Conservation (phyloP, 2,797 vertebrate species). For the Siniperca obscura region DNA sequence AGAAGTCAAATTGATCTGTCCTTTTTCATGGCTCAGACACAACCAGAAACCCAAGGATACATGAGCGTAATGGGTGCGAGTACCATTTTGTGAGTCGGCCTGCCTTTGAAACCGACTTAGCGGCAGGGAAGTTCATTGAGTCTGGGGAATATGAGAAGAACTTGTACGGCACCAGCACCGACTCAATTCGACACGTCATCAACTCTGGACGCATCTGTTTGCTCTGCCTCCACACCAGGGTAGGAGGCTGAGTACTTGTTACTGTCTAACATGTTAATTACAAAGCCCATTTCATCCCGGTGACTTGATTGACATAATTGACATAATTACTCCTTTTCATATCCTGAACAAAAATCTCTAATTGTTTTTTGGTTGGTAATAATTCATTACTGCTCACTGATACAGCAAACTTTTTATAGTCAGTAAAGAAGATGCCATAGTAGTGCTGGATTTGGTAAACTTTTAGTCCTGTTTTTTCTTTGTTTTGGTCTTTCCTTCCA, state of each 20-base stretch:
- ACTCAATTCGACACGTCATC: conserved; percentile 92
- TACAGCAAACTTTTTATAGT: not conserved
- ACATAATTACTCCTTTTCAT: conserved; percentile 24
- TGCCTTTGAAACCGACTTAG: conserved; percentile 90
- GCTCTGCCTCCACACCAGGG: conserved; percentile 93
- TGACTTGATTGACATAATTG: not conserved
- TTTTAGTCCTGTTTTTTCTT: not conserved
- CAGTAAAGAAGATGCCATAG: not conserved
- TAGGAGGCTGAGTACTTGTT: conserved; percentile 62
- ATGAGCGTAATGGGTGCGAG: conserved; percentile 92
- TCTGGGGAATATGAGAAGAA: conserved; percentile 96
- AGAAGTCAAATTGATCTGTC: not conserved
- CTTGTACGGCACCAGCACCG: conserved; percentile 94
- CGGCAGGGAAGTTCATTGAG: conserved; percentile 93
- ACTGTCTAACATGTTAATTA: conserved; percentile 29
- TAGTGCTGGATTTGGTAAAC: not conserved
- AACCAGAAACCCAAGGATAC: conserved; percentile 89
- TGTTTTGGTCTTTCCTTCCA: conserved; percentile 3
- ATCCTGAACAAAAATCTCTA: conserved; percentile 20
- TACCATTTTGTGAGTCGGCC: conserved; percentile 93
- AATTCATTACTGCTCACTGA: not conserved
- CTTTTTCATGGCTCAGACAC: conserved; percentile 85
- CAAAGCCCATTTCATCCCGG: not conserved
- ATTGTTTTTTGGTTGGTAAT: not conserved
- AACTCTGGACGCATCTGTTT: conserved; percentile 95